Evolutionary conservation across 2,888 invertebrate genomes (phyloP), one percentile per base, ranked within the genome.

Genomic region (Drosophila setosimentum): DNA sequence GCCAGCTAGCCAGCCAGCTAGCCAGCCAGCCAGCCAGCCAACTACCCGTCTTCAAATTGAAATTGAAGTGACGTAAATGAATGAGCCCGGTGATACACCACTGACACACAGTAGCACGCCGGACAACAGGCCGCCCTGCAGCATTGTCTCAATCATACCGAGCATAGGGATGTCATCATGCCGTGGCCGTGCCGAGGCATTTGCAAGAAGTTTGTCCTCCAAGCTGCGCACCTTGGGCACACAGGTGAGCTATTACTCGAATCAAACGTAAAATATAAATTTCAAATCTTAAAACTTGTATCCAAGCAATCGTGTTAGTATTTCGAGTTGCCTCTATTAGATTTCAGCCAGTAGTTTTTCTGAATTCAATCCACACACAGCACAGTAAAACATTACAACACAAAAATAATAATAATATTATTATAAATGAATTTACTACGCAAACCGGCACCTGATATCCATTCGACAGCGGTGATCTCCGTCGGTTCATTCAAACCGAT

Each of bases 121-220:
- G 82, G 90, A 89, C 69, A 86, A 91, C 93, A 95, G 94, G 91
- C 95, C 95, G 90, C 95, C 95, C 94, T 95, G 96, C 93, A 95
- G 96, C 90, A 94, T 96, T 90, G 94, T 95, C 90, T 95, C 96
- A 82, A 94, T 96, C 83, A 94, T 96, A 93, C 95, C 96, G 91
- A 87, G 89, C 73, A 82, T 93, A 87, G 92, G 93, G 85, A 96
- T 96, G 95, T 96, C 96, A 95, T 96, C 96, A 93, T 97, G 97
- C 92, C 95, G 96, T 70, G 96, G 96, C 69, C 95, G 96, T 65
- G 97, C 97, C 66, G 97, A 97, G 92, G 96, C 96, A 68, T 97
- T 97, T 93, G 97, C 97, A 78, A 94, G 96, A 70, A 95, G 96
- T 90, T 94, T 97, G 75, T 96, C 97, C 91, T 95, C 95, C 65